Conservation (phyloP, 2,888 invertebrate genomes). For the Spilosoma lubricipeda region DNA sequence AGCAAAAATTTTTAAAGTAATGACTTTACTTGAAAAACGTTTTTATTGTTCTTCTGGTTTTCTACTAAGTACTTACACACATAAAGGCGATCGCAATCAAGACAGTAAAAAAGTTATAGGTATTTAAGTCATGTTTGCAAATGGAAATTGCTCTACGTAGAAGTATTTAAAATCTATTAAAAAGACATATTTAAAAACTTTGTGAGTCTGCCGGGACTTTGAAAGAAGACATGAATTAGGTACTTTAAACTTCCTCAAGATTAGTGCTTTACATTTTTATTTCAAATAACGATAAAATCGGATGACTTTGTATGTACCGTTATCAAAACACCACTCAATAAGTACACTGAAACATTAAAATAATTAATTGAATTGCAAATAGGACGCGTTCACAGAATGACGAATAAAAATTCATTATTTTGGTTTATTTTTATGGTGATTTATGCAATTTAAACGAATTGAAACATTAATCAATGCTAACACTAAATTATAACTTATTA, state of each 20-base stretch:
- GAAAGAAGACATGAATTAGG: not conserved
- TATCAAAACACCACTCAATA: not conserved
- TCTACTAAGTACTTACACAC: not conserved
- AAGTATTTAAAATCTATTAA: not conserved
- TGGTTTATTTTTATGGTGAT: not conserved
- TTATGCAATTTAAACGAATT: not conserved
- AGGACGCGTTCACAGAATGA: constrained; percentile 28
- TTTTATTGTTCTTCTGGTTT: not conserved
- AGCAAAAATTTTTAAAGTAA: not conserved
- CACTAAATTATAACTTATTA: no score
- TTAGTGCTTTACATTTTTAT: not conserved
- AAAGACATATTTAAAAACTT: not conserved
- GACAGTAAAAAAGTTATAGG: not conserved
- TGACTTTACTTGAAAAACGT: not conserved
- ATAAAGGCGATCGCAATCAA: not conserved
- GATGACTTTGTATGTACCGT: not conserved
- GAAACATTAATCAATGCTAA: no score
- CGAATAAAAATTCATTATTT: constrained; percentile 21
- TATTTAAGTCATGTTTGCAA: not conserved
- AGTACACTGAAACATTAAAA: constrained; percentile 17
- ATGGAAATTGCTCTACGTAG: not conserved
- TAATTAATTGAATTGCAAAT: constrained; percentile 19
- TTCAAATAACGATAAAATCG: not conserved
- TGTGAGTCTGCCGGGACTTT: not conserved
- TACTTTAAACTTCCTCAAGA: not conserved